Percentiles rank a stretch among this genome's conserved stretches.
phyloP scores from a whole-genome alignment of 1,140 invertebrate species.

The Neotoxoptera formosana region DNA sequence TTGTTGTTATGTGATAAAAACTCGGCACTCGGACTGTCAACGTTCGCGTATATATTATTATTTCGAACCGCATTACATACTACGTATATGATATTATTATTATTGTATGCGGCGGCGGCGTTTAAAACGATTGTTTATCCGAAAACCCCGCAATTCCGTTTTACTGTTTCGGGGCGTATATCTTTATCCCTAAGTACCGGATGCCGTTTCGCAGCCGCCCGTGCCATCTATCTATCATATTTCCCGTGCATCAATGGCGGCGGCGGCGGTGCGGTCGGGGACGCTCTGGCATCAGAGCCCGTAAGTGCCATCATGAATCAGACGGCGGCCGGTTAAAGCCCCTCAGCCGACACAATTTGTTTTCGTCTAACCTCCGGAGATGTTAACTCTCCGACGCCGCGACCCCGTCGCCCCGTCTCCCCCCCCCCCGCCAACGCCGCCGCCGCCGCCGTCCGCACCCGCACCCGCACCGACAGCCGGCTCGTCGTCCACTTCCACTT shows the following conservation, averaged over 20 bases:
- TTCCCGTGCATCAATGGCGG: neutral
- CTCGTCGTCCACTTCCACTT: neutral
- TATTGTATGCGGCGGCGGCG: neutral
- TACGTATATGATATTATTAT: neutral
- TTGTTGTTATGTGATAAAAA: too few relatives aligned
- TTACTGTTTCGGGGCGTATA: conserved; percentile 14
- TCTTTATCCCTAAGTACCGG: conserved; percentile 24
- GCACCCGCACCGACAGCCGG: neutral
- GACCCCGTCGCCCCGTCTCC: neutral
- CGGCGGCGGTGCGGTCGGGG: too few relatives aligned
- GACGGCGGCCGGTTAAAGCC: conserved; percentile 32
- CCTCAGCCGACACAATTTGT: conserved; percentile 38
- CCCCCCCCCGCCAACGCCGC: too few relatives aligned
- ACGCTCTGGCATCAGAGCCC: neutral
- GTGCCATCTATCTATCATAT: conserved; percentile 40
- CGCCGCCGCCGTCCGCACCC: neutral
- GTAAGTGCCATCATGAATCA: conserved; percentile 46
- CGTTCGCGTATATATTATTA: neutral
- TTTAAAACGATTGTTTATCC: conserved; percentile 16
- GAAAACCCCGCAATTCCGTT: neutral
- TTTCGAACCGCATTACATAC: neutral
- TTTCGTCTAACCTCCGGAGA: neutral
- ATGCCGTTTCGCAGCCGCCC: neutral
- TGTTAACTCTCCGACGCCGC: neutral
- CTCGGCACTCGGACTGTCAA: neutral